Evolutionary conservation across 2,113 vertebrate species (phyloP).

Genomic region (Plotosus lineatus): DNA sequence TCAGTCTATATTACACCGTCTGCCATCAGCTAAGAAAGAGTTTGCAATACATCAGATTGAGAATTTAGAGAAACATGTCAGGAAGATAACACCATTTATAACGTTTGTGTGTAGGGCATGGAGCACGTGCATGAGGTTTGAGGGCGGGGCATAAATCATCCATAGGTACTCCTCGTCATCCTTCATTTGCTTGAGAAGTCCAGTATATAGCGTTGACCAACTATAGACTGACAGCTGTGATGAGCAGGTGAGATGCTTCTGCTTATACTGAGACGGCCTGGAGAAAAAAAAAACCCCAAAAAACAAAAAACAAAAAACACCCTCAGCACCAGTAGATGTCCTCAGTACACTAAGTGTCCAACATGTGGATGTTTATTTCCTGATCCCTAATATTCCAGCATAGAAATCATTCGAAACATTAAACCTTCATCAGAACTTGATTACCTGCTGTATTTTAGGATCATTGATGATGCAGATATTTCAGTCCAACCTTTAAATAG

Average conservation of each 20-base stretch:
- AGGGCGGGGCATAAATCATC: slow-evolving; percentile 41
- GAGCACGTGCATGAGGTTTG: neutral
- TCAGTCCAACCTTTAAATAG: neutral
- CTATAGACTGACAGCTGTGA: slow-evolving; percentile 50
- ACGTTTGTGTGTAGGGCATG: slow-evolving; percentile 33
- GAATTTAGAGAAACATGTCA: slow-evolving; percentile 31
- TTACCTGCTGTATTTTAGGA: neutral
- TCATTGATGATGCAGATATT: neutral
- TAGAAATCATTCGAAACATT: slow-evolving; percentile 11
- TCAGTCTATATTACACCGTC: slow-evolving; percentile 54
- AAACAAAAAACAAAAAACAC: slow-evolving; percentile 16
- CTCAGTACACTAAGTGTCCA: slow-evolving; percentile 39
- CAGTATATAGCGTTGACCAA: slow-evolving; percentile 39
- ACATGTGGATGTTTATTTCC: neutral
- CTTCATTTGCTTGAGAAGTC: slow-evolving; percentile 38
- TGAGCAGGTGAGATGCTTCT: slow-evolving; percentile 47
- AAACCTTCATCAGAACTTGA: slow-evolving; percentile 11
- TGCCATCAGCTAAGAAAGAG: slow-evolving; percentile 40
- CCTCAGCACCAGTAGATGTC: slow-evolving; percentile 62
- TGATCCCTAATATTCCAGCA: slow-evolving; percentile 12
- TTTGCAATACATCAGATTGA: slow-evolving; percentile 32
- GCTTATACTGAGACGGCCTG: neutral
- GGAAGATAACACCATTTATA: slow-evolving; percentile 42
- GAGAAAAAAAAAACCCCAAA: neutral
- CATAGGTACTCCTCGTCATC: slow-evolving; percentile 45